Evolutionary conservation across 2,113 vertebrate genomes (phyloP).

Genomic region (Tretioscincus oriximinensis): DNA sequence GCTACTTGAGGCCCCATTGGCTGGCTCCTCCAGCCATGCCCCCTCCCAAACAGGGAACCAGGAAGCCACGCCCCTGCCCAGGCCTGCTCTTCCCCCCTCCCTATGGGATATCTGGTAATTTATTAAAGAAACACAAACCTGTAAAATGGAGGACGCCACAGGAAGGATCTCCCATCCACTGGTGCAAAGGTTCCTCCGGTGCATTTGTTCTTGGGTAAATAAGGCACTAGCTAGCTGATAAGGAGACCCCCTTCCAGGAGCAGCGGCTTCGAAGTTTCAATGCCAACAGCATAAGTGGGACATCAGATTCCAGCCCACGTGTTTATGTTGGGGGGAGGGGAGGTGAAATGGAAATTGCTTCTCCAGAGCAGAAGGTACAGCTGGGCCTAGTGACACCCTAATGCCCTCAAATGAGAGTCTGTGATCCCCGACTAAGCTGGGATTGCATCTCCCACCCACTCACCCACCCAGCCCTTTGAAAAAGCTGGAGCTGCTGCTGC

Average conservation of each 20-base stretch:
- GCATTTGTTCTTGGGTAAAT: not conserved
- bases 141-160: too few species aligned
- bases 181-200: not conserved
- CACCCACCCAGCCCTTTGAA: not conserved
- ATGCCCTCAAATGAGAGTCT: not conserved
- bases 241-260: constrained; percentile 56
- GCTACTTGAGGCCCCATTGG: too few species aligned
- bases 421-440: not conserved
- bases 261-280: constrained; percentile 52
- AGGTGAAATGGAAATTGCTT: not conserved
- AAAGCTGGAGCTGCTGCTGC: not conserved
- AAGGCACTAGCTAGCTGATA: constrained; percentile 10
- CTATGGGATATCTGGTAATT: too few species aligned
- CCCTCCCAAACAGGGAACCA: too few species aligned
- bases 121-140: too few species aligned
- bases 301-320: constrained; percentile 74
- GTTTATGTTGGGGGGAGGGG: too few species aligned
- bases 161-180: not conserved
- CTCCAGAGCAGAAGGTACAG: not conserved
- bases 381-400: not conserved
- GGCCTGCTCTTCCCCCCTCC: too few species aligned
- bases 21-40: too few species aligned
- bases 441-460: constrained; percentile 7
- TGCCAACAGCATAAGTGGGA: constrained; percentile 74
- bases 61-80: too few species aligned